phyloP scores from a whole-genome alignment of 2,113 vertebrate species.

The Reinhardtius hippoglossoides region DNA sequence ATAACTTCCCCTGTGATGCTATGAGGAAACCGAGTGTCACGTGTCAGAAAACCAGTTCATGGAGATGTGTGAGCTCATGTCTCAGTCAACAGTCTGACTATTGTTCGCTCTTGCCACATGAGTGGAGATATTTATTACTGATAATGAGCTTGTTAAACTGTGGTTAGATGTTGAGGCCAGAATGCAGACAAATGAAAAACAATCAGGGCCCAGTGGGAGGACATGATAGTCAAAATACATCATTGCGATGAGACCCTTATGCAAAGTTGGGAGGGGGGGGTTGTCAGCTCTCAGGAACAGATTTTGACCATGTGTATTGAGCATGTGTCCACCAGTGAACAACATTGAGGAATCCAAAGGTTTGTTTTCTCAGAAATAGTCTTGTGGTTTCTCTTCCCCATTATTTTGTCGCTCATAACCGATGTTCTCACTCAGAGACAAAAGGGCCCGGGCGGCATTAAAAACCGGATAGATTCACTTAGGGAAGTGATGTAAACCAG shows the following conservation, averaged over 20 bases:
- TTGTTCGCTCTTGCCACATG: conserved; percentile 37
- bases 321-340: neutral
- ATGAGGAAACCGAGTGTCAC: conserved; percentile 31
- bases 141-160: conserved; percentile 38
- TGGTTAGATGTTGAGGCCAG: conserved; percentile 11
- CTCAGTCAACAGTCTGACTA: conserved; percentile 45
- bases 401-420: neutral
- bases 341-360: neutral
- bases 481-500: neutral
- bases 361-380: neutral
- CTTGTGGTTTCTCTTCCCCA: neutral
- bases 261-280: neutral
- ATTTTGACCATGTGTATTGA: neutral
- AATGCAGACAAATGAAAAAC: conserved; percentile 7
- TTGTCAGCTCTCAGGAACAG: neutral
- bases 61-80: conserved; percentile 59
- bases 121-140: conserved; percentile 44
- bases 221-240: conserved; percentile 27
- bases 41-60: conserved; percentile 61
- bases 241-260: neutral
- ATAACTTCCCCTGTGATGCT: conserved; percentile 9
- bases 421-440: neutral
- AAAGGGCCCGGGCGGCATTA: neutral
- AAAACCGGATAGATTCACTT: neutral
- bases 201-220: conserved; percentile 14